Evolutionary conservation across 2,113 vertebrate species (phyloP).

Genomic region (Campylomormyrus tamandua): DNA sequence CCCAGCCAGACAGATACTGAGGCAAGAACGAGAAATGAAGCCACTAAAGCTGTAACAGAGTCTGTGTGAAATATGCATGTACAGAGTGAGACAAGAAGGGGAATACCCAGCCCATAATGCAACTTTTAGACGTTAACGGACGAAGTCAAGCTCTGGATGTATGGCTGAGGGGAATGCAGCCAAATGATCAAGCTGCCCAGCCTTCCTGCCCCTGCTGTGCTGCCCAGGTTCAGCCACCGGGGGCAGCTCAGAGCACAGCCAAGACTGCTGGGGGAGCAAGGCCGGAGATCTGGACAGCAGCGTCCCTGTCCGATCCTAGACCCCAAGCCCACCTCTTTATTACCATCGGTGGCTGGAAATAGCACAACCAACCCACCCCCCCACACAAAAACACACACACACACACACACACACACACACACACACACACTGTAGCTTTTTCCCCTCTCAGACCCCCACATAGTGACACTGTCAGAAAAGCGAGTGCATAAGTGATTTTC

Average conservation of each 20-base stretch:
- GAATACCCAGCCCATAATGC: not conserved
- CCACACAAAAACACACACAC: not conserved
- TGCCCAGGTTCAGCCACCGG: not conserved
- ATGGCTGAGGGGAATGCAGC: not conserved
- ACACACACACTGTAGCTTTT: conserved; percentile 1
- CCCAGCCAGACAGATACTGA: conserved; percentile 31
- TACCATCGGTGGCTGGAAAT: conserved; percentile 10
- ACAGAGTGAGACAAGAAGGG: not conserved
- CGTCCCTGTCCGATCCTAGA: not conserved
- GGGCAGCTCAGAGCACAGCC: not conserved
- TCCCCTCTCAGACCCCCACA: conserved; percentile 29
- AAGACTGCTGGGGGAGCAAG: not conserved
- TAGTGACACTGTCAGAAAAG: conserved; percentile 46
- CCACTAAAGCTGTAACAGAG: too few relatives aligned
- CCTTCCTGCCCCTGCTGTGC: not conserved
- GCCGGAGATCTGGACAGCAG: not conserved
- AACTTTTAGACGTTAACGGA: too few relatives aligned
- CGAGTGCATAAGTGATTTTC: conserved; percentile 77
- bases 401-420: too few relatives aligned
- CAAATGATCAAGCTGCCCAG: not conserved
- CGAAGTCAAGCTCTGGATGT: not conserved
- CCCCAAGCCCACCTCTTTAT: conserved; percentile 5
- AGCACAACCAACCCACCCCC: not conserved
- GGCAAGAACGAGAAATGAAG: conserved; percentile 28
- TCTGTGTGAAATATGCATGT: not conserved